Percentiles rank a stretch among this genome's conserved stretches.
These are phyloP conservation scores for Syritta pipiens DNA, from an alignment of 2,888 invertebrate genomes.

Conservation along the genomic window DNA sequence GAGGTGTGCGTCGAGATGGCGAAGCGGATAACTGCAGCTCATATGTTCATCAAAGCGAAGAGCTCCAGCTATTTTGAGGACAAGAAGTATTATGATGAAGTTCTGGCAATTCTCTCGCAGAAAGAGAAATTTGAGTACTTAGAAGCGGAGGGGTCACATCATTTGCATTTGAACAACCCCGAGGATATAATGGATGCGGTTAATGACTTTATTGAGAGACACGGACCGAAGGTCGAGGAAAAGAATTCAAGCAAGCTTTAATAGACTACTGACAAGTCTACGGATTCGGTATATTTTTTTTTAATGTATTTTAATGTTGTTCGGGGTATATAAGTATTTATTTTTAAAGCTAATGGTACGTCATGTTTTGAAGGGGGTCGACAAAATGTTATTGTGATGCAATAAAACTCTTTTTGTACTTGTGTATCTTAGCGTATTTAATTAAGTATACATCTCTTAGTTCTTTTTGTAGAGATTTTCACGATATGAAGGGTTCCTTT, in stretches of 20 bases:
- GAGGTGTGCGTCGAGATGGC: constrained; percentile 82
- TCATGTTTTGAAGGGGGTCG: too few relatives aligned
- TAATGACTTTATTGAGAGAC: constrained; percentile 81
- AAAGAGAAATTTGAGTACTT: constrained; percentile 82
- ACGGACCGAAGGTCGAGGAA: constrained; percentile 82
- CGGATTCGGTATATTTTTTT: not conserved
- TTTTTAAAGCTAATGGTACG: too few relatives aligned
- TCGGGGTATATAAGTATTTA: not conserved
- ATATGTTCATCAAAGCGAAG: constrained; percentile 83
- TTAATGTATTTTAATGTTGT: not conserved
- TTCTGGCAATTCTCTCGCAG: constrained; percentile 81
- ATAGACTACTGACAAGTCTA: not conserved
- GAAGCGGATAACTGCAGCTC: constrained; percentile 82
- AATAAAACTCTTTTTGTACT: too few relatives aligned
- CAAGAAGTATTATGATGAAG: constrained; percentile 82
- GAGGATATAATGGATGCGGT: constrained; percentile 82
- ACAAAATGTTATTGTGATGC: too few relatives aligned
- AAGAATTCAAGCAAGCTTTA: constrained; percentile 80
- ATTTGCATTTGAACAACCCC: constrained; percentile 86
- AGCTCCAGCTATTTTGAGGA: constrained; percentile 81
- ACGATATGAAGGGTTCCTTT: too few relatives aligned
- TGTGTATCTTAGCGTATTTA: too few relatives aligned
- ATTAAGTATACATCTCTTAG: too few relatives aligned
- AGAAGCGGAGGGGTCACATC: constrained; percentile 85
- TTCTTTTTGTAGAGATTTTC: too few relatives aligned